phyloP scores from a whole-genome alignment of 2,888 invertebrate genomes.

The Arge pagana region DNA sequence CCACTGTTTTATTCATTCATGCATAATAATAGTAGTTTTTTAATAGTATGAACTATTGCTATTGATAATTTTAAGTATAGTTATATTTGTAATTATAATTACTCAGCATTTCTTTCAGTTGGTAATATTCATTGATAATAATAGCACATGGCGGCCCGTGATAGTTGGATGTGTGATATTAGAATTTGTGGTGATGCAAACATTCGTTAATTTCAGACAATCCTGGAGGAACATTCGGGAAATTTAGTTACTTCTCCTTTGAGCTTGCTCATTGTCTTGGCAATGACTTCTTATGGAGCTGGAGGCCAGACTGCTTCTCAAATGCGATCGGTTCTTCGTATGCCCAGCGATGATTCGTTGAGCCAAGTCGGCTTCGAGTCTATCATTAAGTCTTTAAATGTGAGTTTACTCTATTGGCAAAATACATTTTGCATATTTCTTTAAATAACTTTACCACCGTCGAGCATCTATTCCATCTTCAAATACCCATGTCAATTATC shows the following conservation, averaged over 20 bases:
- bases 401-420: slow-evolving; percentile 28
- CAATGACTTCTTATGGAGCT: slow-evolving; percentile 47
- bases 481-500: slow-evolving; percentile 19
- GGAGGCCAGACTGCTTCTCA: slow-evolving; percentile 40
- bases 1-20: no score
- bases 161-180: no score
- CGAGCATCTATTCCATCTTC: background rate
- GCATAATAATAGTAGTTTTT: no score
- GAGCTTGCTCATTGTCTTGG: slow-evolving; percentile 47
- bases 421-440: no score
- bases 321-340: slow-evolving; percentile 36
- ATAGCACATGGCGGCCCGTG: no score
- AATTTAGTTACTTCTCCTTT: slow-evolving; percentile 51
- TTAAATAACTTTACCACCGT: no score
- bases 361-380: slow-evolving; percentile 34
- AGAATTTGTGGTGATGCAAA: no score
- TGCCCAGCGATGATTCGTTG: slow-evolving; percentile 34
- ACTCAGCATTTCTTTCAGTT: no score
- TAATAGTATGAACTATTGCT: no score
- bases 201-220: slow-evolving; percentile 37
- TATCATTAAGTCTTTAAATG: slow-evolving; percentile 40
- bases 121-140: no score
- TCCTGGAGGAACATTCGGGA: slow-evolving; percentile 26
- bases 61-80: no score
- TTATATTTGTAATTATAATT: no score